Conservation (phyloP, 2,113 vertebrate species). For the Notechis scutatus region DNA sequence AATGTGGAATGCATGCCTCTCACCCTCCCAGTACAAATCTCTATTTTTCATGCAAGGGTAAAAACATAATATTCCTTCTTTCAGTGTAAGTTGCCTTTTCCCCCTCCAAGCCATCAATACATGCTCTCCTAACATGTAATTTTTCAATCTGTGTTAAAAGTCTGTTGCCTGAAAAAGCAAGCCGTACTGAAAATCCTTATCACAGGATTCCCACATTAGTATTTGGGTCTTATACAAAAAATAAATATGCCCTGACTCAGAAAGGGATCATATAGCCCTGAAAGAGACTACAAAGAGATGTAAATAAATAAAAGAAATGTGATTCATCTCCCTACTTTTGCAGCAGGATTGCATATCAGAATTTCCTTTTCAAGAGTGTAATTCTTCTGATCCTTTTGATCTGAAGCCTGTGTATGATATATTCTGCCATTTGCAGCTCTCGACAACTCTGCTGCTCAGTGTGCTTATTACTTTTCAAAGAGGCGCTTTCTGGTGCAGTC, state of each 20-base stretch:
- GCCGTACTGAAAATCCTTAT: background rate
- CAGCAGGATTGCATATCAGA: background rate
- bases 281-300: background rate
- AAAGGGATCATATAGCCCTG: background rate
- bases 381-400: slow-evolving; percentile 1
- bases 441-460: background rate
- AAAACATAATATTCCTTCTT: background rate
- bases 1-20: background rate
- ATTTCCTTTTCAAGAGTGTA: background rate
- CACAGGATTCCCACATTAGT: background rate
- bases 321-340: background rate
- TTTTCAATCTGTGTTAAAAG: background rate
- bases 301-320: background rate
- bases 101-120: background rate
- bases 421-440: background rate
- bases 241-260: background rate
- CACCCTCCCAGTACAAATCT: background rate
- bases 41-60: background rate
- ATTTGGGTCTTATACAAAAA: background rate
- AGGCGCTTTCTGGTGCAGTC: background rate
- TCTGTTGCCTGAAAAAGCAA: background rate
- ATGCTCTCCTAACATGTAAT: background rate
- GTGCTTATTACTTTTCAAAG: background rate
- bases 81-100: background rate
- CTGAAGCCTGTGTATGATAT: background rate